Evolutionary conservation across 2,797 vertebrate genomes (phyloP).

Genomic region (Anguilla megastoma): DNA sequence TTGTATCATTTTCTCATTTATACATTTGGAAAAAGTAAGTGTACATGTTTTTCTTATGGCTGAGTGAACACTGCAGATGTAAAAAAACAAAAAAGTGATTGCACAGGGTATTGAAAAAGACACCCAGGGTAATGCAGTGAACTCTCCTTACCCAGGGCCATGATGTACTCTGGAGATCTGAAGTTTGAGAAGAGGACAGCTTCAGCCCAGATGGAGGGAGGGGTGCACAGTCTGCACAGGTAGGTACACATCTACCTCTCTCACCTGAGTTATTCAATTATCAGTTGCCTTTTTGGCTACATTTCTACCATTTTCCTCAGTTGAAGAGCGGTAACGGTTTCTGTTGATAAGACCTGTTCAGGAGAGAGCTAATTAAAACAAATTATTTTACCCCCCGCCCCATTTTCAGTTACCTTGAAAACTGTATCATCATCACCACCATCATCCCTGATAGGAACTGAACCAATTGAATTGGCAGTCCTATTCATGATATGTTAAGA

Average conservation of each 20-base stretch:
- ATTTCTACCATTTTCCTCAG: background rate
- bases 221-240: conserved; percentile 95
- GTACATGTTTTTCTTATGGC: background rate
- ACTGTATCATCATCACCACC: background rate
- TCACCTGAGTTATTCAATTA: background rate
- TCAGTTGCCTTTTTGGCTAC: background rate
- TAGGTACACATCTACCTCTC: conserved; percentile 77
- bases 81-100: background rate
- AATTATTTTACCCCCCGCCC: background rate
- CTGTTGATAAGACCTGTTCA: background rate
- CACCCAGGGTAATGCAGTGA: background rate
- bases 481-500: background rate
- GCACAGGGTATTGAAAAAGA: background rate
- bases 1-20: background rate
- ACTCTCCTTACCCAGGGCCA: conserved; percentile 71
- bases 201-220: conserved; percentile 93
- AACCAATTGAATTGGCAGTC: background rate
- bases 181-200: conserved; percentile 96
- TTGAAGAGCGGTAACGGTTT: background rate
- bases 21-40: background rate
- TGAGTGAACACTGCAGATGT: background rate
- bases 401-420: too few relatives aligned
- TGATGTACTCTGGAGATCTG: conserved; percentile 98
- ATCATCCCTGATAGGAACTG: background rate
- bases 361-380: background rate